Conservation (phyloP, 2,797 vertebrate species). For the Gadopsis marmoratus region DNA sequence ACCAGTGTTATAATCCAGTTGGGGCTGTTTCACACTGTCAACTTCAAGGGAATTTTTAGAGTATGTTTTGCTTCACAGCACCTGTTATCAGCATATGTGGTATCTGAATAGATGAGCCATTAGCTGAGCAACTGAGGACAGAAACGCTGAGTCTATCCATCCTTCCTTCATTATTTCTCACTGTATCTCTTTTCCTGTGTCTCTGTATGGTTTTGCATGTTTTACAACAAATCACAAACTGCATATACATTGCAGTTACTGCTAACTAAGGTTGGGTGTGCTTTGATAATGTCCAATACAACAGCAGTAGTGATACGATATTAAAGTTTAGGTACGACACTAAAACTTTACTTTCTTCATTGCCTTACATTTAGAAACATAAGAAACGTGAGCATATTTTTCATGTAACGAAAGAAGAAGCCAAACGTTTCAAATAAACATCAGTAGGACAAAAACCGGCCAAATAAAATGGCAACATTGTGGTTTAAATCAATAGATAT, state of each 20-base stretch:
- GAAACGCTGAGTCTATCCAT: background rate
- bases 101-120: conserved; percentile 31
- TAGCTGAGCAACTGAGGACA: conserved; percentile 11
- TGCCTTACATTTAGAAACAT: background rate
- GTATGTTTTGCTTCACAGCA: conserved; percentile 51
- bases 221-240: no score
- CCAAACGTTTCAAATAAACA: background rate
- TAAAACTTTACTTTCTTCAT: background rate
- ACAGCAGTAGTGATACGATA: no score
- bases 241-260: no score
- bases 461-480: background rate
- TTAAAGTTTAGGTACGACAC: no score
- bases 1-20: conserved; percentile 46
- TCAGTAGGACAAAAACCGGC: background rate
- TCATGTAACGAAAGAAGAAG: background rate
- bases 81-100: conserved; percentile 49
- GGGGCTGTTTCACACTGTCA: conserved; percentile 62
- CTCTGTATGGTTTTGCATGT: no score
- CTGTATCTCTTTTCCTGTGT: background rate
- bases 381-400: background rate
- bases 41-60: conserved; percentile 54
- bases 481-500: background rate
- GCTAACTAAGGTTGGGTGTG: no score
- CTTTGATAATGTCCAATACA: no score
- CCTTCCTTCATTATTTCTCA: background rate